These are phyloP conservation scores for Tetramorium parvispinum DNA, from an alignment of 1,140 invertebrate species.

Conservation along the genomic window DNA sequence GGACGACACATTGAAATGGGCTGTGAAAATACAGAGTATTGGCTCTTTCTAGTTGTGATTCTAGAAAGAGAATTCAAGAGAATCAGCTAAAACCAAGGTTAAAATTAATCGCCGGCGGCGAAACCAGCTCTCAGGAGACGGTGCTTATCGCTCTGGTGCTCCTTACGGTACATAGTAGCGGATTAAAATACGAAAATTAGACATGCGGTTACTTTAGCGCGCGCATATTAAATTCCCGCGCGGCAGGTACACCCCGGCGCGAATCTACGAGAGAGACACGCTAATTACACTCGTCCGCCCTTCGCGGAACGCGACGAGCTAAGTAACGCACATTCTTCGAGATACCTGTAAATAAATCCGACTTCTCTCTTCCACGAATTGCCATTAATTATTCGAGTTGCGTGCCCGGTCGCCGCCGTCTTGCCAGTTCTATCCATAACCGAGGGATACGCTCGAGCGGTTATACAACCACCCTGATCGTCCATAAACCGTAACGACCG, in stretches of 20 bases:
- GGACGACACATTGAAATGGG: neutral
- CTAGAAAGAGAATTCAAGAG: constrained; percentile 16
- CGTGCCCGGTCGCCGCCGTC: neutral
- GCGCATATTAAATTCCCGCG: constrained; percentile 10
- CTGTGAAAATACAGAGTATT: neutral
- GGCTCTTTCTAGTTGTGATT: neutral
- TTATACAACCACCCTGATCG: constrained; percentile 25
- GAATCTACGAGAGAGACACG: neutral
- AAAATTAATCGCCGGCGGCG: constrained; percentile 21
- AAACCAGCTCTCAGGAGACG: constrained; percentile 32
- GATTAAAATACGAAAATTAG: constrained; percentile 34
- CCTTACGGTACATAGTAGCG: constrained; percentile 8
- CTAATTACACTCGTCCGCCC: constrained; percentile 39
- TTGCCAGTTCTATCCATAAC: neutral
- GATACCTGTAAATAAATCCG: neutral
- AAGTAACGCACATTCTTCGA: neutral
- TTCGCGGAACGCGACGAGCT: neutral
- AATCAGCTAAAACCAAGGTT: constrained; percentile 31
- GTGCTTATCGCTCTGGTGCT: too few species aligned
- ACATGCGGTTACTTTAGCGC: neutral
- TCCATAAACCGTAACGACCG: constrained; percentile 38
- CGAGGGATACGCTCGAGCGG: neutral
- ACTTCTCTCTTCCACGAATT: neutral
- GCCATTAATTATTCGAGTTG: constrained; percentile 34
- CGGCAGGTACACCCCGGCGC: neutral